Percentiles rank a stretch among this genome's conserved stretches.
Evolutionary conservation across 2,797 vertebrate genomes (phyloP).

Genomic region (Bovichtus diacanthus): DNA sequence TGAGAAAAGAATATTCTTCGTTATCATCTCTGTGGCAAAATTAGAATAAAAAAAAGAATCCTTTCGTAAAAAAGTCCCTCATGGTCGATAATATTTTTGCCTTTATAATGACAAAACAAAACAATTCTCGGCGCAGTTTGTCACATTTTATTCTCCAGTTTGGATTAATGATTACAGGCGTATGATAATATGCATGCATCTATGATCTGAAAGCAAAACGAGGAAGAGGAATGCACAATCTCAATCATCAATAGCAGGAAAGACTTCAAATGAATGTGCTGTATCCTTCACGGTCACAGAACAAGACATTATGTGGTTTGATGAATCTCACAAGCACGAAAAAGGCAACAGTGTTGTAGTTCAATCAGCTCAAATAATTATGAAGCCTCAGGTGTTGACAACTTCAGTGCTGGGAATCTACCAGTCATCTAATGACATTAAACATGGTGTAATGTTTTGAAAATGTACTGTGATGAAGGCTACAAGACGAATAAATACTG

Average conservation of each 20-base stretch:
- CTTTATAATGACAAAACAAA: too few species aligned
- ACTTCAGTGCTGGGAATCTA: neutral
- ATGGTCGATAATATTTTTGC: too few species aligned
- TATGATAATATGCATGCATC: neutral
- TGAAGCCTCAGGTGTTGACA: neutral
- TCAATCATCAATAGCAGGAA: neutral
- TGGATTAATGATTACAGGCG: neutral
- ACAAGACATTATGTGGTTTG: neutral
- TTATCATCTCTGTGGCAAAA: too few species aligned
- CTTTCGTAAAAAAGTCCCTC: too few species aligned
- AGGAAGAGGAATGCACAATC: neutral
- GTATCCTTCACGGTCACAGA: neutral
- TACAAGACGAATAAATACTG: neutral
- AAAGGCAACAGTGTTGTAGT: neutral
- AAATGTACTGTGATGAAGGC: neutral
- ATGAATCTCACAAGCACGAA: neutral
- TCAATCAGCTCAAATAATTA: neutral
- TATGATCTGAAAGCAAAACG: constrained; percentile 2
- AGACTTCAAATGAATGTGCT: neutral
- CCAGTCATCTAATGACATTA: neutral
- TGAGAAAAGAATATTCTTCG: neutral
- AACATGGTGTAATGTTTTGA: neutral
- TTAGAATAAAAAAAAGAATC: too few species aligned
- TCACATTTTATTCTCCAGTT: neutral
- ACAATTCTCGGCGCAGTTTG: accelerated